A percentile compares a stretch with the other conserved stretches of the same genome.
These are phyloP conservation scores for Elephantulus edwardii DNA, from an alignment of 2,113 vertebrate genomes.

Conservation along the genomic window DNA sequence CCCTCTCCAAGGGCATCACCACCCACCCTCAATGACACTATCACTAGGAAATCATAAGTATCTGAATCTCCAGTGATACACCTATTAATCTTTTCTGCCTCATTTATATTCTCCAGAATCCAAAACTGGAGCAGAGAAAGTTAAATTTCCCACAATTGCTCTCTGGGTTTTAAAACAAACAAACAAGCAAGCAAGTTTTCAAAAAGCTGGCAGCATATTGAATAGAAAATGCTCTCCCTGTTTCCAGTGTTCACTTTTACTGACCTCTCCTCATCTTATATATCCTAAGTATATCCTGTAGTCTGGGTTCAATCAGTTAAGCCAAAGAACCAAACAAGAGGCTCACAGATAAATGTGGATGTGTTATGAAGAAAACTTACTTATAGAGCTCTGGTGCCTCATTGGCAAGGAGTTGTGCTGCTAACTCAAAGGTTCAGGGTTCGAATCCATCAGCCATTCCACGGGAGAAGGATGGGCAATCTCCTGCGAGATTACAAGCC, in stretches of 20 bases:
- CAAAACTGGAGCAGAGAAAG: background rate
- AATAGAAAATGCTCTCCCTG: background rate
- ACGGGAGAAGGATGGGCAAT: too few relatives aligned
- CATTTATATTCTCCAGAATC: background rate
- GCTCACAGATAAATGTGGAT: background rate
- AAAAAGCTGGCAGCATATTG: background rate
- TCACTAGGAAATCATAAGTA: background rate
- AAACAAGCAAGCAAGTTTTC: background rate
- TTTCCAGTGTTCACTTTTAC: background rate
- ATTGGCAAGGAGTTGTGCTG: too few relatives aligned
- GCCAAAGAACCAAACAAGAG: background rate
- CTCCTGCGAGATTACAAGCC: too few relatives aligned
- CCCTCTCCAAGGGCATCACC: background rate
- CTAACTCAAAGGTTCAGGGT: too few relatives aligned
- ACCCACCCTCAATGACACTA: background rate
- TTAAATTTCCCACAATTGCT: background rate
- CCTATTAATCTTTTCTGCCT: background rate
- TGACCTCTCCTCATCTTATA: background rate
- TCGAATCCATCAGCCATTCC: too few relatives aligned
- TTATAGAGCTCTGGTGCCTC: too few relatives aligned
- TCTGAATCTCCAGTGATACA: background rate
- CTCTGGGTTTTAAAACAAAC: background rate
- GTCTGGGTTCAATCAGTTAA: background rate
- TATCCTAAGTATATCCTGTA: background rate
- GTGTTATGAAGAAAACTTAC: accelerated